Evolutionary conservation across 2,797 vertebrate species (phyloP).

Genomic region (Menidia menidia): DNA sequence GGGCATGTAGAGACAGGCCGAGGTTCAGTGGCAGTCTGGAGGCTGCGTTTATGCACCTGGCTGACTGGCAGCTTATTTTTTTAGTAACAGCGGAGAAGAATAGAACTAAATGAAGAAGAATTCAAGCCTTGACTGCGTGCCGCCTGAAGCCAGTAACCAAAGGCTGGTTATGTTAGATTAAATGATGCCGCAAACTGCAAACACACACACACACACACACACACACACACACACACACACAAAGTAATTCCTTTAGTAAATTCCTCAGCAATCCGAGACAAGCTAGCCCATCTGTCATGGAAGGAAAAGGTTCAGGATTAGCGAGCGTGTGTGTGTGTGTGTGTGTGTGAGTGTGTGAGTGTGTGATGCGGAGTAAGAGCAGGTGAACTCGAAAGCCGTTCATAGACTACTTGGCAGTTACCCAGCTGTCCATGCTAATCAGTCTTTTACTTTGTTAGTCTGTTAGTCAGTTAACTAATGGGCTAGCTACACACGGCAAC

Average conservation of each 20-base stretch:
- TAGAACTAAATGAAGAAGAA: slow-evolving; percentile 23
- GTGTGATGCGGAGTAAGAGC: slow-evolving; percentile 26
- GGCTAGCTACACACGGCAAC: slow-evolving; percentile 21
- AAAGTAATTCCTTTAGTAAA: slow-evolving; percentile 68
- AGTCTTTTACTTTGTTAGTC: slow-evolving; percentile 45
- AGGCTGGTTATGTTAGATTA: slow-evolving; percentile 47
- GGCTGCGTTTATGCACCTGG: slow-evolving; percentile 24
- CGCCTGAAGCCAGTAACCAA: slow-evolving; percentile 53
- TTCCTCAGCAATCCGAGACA: slow-evolving; percentile 71
- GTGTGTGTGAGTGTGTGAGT: slow-evolving; percentile 8
- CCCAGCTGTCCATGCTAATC: slow-evolving; percentile 36
- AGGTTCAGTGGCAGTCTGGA: slow-evolving; percentile 7
- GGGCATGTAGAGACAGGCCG: slow-evolving; percentile 39
- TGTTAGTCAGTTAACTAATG: slow-evolving; percentile 47
- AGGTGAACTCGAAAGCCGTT: slow-evolving; percentile 51
- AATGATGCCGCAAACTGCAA: slow-evolving; percentile 37
- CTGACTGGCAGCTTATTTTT: slow-evolving; percentile 27
- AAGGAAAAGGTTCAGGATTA: slow-evolving; percentile 71
- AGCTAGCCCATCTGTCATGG: slow-evolving; percentile 73
- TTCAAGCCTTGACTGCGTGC: slow-evolving; percentile 39
- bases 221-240: slow-evolving; percentile 7
- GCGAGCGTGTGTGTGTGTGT: slow-evolving; percentile 26
- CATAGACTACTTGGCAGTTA: slow-evolving; percentile 47
- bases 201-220: slow-evolving; percentile 18
- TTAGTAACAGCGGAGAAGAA: slow-evolving; percentile 20